Base-by-base conservation (phyloP, 2,113 vertebrate genomes). In the Toxotes chatareus region DNA sequence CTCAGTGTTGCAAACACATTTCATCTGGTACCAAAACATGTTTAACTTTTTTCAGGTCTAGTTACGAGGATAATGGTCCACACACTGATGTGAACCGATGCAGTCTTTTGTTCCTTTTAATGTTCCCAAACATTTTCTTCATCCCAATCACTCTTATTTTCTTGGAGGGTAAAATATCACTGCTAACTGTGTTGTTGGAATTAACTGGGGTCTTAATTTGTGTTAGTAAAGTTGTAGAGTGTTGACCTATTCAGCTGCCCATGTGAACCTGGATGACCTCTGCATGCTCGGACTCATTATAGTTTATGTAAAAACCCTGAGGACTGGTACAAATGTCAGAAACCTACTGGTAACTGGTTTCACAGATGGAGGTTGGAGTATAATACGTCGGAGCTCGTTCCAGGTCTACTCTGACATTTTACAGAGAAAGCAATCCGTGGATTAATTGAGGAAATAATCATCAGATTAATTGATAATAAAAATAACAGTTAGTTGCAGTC, bases 261-360 rank as follows among this genome's bases (percentile, higher is more conserved):
- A 8, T 57, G 70, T 65, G 55, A 80, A 64, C 40, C 68, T 19
- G 32, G 27, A 23, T 57, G 74, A 78, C 82, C 64, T 53, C 69
- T 51, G 73, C 6, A 42, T 40, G 59, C 46, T 74, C 27, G 21
- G 23, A 42, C 80, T 82, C 63, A 64, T 86, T n/a, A 1, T 67
- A 17, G 53, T 66, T 71, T 16, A 67, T 61, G 21, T 0, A 47
- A 73, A 81, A 59, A 55, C 13, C 21, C 32, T 42, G 40, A 64
- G 13, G 0, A 21, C 32, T 5, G 10, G 42, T 36, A n/a, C 17
- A 56, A 3, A 49, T 51, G 49, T 55, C 34, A 38, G 17, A 51
- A 64, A 7, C n/a, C 27, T 8, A 4, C 40, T 9, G 63, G 63
- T 27, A 27, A 8, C 47, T 60, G 7, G 31, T 34, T 71, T 3